phyloP scores from a whole-genome alignment of 2,888 invertebrate genomes.

The Hirtodrosophila alboralis region DNA sequence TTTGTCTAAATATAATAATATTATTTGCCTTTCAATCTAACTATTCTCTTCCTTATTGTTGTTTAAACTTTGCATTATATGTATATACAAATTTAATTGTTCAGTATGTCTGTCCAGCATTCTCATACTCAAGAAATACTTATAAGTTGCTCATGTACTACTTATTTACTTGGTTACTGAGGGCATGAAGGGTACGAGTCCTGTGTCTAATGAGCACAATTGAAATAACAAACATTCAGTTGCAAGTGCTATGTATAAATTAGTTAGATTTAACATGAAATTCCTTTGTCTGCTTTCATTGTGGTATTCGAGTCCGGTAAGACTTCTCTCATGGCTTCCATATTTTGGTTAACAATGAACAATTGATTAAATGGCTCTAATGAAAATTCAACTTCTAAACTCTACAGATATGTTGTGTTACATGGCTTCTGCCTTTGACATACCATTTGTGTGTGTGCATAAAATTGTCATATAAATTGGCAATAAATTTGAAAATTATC shows the following conservation, averaged over 20 bases:
- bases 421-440: too few species aligned
- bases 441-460: too few species aligned
- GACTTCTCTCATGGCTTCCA: conserved; percentile 28
- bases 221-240: conserved; percentile 2
- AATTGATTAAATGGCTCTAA: conserved; percentile 35
- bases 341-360: conserved; percentile 23
- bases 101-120: background rate
- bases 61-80: too few species aligned
- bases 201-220: conserved; percentile 17
- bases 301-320: too few species aligned
- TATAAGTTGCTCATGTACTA: conserved; percentile 2
- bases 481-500: conserved; percentile 24
- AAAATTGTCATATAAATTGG: conserved; percentile 26
- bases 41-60: background rate
- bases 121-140: background rate
- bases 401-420: conserved; percentile 21
- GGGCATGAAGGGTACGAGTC: background rate
- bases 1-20: too few species aligned
- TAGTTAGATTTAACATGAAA: conserved; percentile 29
- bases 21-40: too few species aligned
- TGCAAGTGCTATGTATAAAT: conserved; percentile 17
- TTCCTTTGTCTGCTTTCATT: too few species aligned
- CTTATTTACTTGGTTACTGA: background rate
- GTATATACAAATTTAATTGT: conserved; percentile 2
- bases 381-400: conserved; percentile 23